Evolutionary conservation across 37 sponge, comb jelly and placozoan genomes (phyloP), one percentile per base, ranked within the genome.

Genomic region (Beroe ovata): DNA sequence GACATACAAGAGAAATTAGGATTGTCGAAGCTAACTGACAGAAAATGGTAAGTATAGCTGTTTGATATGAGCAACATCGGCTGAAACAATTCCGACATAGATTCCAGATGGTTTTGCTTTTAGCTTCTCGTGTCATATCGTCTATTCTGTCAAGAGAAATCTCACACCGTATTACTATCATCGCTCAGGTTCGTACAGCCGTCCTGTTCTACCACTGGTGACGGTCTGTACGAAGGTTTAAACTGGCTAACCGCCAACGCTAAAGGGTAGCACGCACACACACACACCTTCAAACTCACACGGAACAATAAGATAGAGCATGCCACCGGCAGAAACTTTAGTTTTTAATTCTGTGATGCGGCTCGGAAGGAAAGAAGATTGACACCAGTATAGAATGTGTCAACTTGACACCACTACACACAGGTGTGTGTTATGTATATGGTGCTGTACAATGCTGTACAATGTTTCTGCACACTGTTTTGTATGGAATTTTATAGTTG

Each of bases 221-320:
- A 97, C 59, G 98, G 98, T 0, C 93, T 97, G 19, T 94, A 94
- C 63, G 98, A 97, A 66, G 98, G 98, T 0, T 92, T 97, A 64
- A 94, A 94, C 2, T 97, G 98, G 98, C 93, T 97, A 29, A 95
- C 95, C 30, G 92, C 97, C 38, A 96, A 96, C 90, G 93, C 92
- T 60, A 96, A 96, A 60, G 38, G 60, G n/a, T 90, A 88, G 90
- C 54, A 11, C 54, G 11, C 54, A 47, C 54, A n/a, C 54, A 47
- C 54, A 6, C 54, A 47, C 54, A 47, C 54, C 11, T 47, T n/a
- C n/a, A n/a, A n/a, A n/a, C n/a, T n/a, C 6, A 47, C 54, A 47
- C 54, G 54, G 54, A 47, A 6, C 54, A 47, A 47, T 47, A 11
- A 47, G 11, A 47, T 11, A 47, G 11, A 16, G 54, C 54, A 47